Evolutionary conservation across 2,113 vertebrate genomes (phyloP).

Genomic region (Chroicocephalus ridibundus): DNA sequence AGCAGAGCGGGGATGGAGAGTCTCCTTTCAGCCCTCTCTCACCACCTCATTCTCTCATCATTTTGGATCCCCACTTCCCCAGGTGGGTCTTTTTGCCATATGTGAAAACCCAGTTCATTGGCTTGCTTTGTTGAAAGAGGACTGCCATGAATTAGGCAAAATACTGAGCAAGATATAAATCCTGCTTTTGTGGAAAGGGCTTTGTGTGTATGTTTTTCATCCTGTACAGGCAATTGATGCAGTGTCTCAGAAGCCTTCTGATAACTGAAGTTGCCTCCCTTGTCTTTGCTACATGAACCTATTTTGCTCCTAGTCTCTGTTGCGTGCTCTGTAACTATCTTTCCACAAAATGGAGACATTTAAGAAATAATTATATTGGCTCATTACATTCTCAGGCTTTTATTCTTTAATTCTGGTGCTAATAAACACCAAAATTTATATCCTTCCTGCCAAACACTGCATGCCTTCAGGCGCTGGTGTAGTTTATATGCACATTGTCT

Average conservation of each 20-base stretch:
- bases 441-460: not conserved
- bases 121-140: not conserved
- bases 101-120: not conserved
- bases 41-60: not conserved
- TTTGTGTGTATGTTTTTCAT: not conserved
- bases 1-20: accelerated
- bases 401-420: constrained; percentile 21
- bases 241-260: not conserved
- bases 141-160: not conserved
- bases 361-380: not conserved
- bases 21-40: not conserved
- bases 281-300: not conserved
- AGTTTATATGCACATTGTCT: not conserved
- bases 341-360: not conserved
- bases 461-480: not conserved
- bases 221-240: not conserved
- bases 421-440: constrained; percentile 30
- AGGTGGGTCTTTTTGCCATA: not conserved
- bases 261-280: not conserved
- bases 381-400: not conserved
- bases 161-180: not conserved
- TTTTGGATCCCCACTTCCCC: not conserved
- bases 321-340: not conserved
- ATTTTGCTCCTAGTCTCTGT: not conserved
- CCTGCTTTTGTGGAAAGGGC: not conserved